Conservation (phyloP, 2,797 vertebrate genomes). For the Eptatretus atami region DNA sequence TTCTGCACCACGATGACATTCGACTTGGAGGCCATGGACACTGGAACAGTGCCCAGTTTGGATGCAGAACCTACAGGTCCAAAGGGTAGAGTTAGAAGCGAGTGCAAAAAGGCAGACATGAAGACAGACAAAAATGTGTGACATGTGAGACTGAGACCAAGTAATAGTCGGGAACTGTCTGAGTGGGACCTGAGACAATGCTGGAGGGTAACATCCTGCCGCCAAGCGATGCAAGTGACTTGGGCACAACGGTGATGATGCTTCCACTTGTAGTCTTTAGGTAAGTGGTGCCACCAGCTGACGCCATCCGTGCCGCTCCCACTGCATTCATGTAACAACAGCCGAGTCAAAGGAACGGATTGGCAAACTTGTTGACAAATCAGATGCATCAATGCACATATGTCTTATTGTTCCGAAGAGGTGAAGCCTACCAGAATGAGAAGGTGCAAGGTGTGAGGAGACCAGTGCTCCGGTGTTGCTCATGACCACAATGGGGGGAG, state of each 20-base stretch:
- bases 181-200: conserved; percentile 59
- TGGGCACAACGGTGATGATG: conserved; percentile 92
- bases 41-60: conserved; percentile 95
- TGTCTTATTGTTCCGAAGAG: conserved; percentile 8
- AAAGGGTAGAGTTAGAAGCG: not conserved
- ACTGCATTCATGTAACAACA: not conserved
- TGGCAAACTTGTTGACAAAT: not conserved
- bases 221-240: conserved; percentile 51
- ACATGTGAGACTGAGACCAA: conserved; percentile 9
- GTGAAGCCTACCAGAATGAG: conserved; percentile 41
- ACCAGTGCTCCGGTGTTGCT: conserved; percentile 95
- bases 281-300: conserved; percentile 50
- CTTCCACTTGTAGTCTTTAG: conserved; percentile 94
- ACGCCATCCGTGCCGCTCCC: conserved; percentile 13
- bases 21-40: conserved; percentile 42
- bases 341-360: not conserved
- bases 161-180: conserved; percentile 11
- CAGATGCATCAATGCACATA: not conserved
- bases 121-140: not conserved
- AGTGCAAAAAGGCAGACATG: not conserved
- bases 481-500: conserved; percentile 93
- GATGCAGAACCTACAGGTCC: conserved; percentile 46
- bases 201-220: conserved; percentile 95
- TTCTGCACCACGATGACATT: conserved; percentile 98
- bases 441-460: conserved; percentile 81